phyloP scores from a whole-genome alignment of 2,888 invertebrate genomes.

The Lymantria monacha region DNA sequence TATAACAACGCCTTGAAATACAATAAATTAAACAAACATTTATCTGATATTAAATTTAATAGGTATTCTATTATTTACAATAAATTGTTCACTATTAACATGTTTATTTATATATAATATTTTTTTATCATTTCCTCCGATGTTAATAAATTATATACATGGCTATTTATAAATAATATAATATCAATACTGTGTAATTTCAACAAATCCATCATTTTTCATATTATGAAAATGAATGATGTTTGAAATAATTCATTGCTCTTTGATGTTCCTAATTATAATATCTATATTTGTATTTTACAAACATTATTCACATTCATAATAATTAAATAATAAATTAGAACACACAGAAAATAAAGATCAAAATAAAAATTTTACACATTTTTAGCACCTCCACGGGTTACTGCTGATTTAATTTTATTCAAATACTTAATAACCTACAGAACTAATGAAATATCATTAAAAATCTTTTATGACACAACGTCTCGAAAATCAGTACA shows the following conservation, averaged over 20 bases:
- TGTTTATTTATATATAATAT: constrained; percentile 75
- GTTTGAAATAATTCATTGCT: constrained; percentile 24
- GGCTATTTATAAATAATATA: constrained; percentile 80
- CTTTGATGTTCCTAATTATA: constrained; percentile 23
- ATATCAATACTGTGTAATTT: constrained; percentile 80
- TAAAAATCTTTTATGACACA: constrained; percentile 51
- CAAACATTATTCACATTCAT: constrained; percentile 38
- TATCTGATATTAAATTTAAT: constrained; percentile 82
- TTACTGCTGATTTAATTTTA: constrained; percentile 49
- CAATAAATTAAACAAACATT: constrained; percentile 56
- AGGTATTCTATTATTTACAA: constrained; percentile 82
- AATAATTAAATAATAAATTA: constrained; percentile 46
- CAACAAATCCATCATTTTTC: constrained; percentile 57
- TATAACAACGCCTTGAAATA: too few species aligned
- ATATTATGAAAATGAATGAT: constrained; percentile 41
- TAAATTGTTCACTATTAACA: constrained; percentile 82
- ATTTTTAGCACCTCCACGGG: constrained; percentile 77
- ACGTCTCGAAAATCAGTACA: constrained; percentile 58
- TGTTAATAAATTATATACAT: constrained; percentile 82
- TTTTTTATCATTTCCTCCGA: constrained; percentile 71
- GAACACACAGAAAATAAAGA: constrained; percentile 50
- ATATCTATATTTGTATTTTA: constrained; percentile 15
- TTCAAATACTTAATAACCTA: constrained; percentile 48
- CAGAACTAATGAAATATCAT: constrained; percentile 51
- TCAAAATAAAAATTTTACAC: constrained; percentile 52